A percentile compares a stretch with the other conserved stretches of the same genome.
phyloP scores from a whole-genome alignment of 2,888 invertebrate genomes.

The Ophion slaviceki region DNA sequence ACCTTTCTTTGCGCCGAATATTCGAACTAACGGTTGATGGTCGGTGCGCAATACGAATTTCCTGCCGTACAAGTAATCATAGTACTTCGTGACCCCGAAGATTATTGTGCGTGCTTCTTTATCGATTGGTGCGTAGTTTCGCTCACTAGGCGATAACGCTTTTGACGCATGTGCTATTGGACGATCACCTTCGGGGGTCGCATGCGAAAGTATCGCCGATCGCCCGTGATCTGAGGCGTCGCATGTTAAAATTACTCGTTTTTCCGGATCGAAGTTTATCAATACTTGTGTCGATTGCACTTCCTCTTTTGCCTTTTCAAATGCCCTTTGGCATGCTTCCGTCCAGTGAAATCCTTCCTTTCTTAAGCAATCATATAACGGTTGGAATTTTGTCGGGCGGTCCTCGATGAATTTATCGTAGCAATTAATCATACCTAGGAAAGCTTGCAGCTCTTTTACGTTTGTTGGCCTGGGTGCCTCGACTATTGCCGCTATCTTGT shows the following conservation, averaged over 20 bases:
- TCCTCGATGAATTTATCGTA: conserved; percentile 15
- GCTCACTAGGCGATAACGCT: conserved; percentile 71
- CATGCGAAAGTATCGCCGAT: conserved; percentile 73
- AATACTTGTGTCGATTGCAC: background rate
- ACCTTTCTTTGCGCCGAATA: conserved; percentile 47
- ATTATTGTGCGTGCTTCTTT: conserved; percentile 63
- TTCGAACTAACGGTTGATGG: conserved; percentile 42
- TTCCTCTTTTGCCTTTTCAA: background rate
- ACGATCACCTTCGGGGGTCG: conserved; percentile 72
- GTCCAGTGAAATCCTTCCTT: background rate
- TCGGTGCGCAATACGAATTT: conserved; percentile 46
- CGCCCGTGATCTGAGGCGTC: conserved; percentile 72
- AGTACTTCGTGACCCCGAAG: conserved; percentile 47
- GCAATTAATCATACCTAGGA: background rate
- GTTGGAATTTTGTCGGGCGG: background rate
- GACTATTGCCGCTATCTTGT: conserved; percentile 1
- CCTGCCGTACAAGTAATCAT: conserved; percentile 38
- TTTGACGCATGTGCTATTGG: conserved; percentile 76
- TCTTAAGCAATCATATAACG: conserved; percentile 8
- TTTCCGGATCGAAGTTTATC: conserved; percentile 34
- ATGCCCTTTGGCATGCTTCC: conserved; percentile 2
- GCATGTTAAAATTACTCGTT: conserved; percentile 57
- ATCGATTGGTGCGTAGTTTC: conserved; percentile 73
- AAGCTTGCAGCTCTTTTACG: conserved; percentile 14
- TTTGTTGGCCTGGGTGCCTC: background rate